These are phyloP conservation scores for Hirtodrosophila duncani DNA, from an alignment of 2,888 invertebrate species.

Conservation along the genomic window DNA sequence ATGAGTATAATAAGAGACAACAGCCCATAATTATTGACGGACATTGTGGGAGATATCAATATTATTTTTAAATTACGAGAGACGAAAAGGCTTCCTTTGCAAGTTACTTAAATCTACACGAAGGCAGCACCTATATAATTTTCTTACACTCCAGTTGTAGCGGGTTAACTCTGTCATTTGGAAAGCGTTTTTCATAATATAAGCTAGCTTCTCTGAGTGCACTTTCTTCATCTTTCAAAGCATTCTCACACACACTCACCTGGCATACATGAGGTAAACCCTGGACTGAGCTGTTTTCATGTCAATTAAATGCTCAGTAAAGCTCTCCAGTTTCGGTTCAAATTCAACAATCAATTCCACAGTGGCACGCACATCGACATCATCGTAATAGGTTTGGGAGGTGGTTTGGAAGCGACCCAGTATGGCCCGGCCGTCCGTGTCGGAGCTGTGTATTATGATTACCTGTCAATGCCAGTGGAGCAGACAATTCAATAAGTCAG, in stretches of 20 bases:
- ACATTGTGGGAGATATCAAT: no score
- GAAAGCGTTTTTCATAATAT: no score
- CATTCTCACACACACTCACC: slow-evolving; percentile 80
- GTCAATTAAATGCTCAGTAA: slow-evolving; percentile 88
- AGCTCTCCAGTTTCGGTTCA: slow-evolving; percentile 92
- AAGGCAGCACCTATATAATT: no score
- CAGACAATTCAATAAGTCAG: slow-evolving; percentile 37
- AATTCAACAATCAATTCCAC: slow-evolving; percentile 96
- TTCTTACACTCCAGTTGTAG: no score
- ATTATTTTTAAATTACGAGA: no score
- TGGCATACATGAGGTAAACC: slow-evolving; percentile 95
- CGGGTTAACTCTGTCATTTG: no score
- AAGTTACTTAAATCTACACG: no score
- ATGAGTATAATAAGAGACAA: no score
- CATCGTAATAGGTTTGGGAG: slow-evolving; percentile 92
- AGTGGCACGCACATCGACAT: slow-evolving; percentile 94
- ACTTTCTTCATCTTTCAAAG: background rate
- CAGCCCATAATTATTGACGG: no score
- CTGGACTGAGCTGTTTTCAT: slow-evolving; percentile 91
- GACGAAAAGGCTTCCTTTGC: no score
- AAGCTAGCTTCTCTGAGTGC: no score
- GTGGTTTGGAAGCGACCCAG: slow-evolving; percentile 96
- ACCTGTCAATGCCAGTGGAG: slow-evolving; percentile 79
- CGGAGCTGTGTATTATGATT: slow-evolving; percentile 96
- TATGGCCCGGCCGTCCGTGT: slow-evolving; percentile 95